These are phyloP conservation scores for Drosophila rhopaloa DNA, from an alignment of 1,140 invertebrate genomes.

Conservation along the genomic window DNA sequence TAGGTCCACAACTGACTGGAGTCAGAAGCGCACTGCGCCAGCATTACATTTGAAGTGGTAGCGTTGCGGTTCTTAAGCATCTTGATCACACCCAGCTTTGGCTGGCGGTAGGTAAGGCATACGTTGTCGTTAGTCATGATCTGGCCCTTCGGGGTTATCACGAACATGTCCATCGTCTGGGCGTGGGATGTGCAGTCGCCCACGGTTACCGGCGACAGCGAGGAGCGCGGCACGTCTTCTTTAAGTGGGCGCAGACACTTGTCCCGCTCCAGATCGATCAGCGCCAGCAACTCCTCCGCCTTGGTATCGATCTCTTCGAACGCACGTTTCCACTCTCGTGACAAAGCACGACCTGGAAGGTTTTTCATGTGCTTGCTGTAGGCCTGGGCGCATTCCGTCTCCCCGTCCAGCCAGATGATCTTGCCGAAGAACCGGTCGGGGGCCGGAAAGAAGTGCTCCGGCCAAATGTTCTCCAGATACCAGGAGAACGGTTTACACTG, in stretches of 20 bases:
- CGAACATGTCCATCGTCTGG: conserved; percentile 90
- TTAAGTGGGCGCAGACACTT: conserved; percentile 70
- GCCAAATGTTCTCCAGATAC: conserved; percentile 97
- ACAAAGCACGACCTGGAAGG: conserved; percentile 60
- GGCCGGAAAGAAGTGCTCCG: conserved; percentile 95
- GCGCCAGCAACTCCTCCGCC: conserved; percentile 55
- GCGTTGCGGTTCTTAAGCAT: conserved; percentile 67
- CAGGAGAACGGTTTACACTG: conserved; percentile 96
- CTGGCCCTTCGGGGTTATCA: conserved; percentile 88
- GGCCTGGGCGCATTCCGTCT: conserved; percentile 69
- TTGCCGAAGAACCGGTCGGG: conserved; percentile 93
- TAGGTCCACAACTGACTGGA: conserved; percentile 75
- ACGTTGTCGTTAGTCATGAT: conserved; percentile 84
- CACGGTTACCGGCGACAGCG: conserved; percentile 86
- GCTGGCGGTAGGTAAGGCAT: conserved; percentile 73
- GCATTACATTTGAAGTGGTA: conserved; percentile 72
- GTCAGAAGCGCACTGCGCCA: conserved; percentile 66
- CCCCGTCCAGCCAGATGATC: conserved; percentile 86
- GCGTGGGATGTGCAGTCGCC: conserved; percentile 84
- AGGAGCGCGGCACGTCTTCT: conserved; percentile 63
- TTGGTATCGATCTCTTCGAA: conserved; percentile 75
- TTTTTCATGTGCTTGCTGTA: conserved; percentile 78
- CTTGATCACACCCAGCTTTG: conserved; percentile 62
- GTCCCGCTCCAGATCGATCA: conserved; percentile 73
- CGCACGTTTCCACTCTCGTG: conserved; percentile 71